Evolutionary conservation across 2,113 vertebrate genomes (phyloP), one percentile per base, ranked within the genome.

Genomic region (Picathartes gymnocephalus): DNA sequence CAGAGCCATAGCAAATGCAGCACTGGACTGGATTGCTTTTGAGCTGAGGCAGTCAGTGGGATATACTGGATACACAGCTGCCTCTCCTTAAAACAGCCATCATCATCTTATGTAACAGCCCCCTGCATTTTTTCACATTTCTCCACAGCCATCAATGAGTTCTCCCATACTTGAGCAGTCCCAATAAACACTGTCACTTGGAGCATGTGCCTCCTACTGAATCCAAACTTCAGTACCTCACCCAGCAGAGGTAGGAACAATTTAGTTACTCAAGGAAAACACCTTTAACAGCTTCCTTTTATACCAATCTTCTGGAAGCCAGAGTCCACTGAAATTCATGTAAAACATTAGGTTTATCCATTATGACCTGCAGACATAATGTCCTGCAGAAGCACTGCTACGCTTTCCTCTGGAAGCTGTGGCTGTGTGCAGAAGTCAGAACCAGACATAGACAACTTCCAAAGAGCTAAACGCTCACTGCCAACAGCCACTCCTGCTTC

Each of bases 381-480:
- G 5, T 30, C 53, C 76, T 53, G 22, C 58, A 64, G 40, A 65
- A 1, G 35, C 54, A 73, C 12, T 12, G 3, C 60, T 77, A 33
- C 4, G 0, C 47, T 66, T 45, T 15, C 8, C 50, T 73, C 15
- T 44, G 51, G 24, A 89, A 81, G 44, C 65, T 24, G 6, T 2
- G 3, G 31, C 44, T 45, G 16, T 3, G 6, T 7, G 8, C 10
- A 62, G 70, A 6, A 68, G 65, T 21, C 47, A 69, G 24, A 25
- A 56, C 47, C 1, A 77, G 19, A 35, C 6, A 1, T 4, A 47
- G 45, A 23, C 31, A n/a, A 84, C 37, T 0, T 13, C 14, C 47
- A 80, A 73, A 64, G 58, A 50, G 28, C 72, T 40, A 15, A 88
- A 61, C 3, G 21, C 37, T 72, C 54, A 12, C 23, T 17, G 12